phyloP scores from a whole-genome alignment of 2,888 invertebrate genomes.

The Sclerodermus sp. region DNA sequence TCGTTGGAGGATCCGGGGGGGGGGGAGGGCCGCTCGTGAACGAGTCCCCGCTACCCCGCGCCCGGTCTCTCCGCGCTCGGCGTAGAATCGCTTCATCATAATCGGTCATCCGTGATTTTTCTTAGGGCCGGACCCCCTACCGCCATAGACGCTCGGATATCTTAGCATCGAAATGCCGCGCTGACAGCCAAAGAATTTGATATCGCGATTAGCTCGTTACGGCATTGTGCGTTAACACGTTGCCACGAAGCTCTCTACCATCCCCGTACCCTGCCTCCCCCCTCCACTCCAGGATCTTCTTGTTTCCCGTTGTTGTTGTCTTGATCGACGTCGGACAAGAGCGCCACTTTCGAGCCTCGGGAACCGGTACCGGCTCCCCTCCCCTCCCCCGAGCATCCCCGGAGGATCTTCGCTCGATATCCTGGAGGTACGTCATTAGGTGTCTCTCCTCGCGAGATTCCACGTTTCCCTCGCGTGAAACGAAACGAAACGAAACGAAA shows the following conservation, averaged over 20 bases:
- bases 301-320: slow-evolving; percentile 8
- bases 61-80: slow-evolving; percentile 19
- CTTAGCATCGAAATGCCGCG: slow-evolving; percentile 53
- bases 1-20: no score
- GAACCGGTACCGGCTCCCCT: no score
- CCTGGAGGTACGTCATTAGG: no score
- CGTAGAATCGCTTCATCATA: slow-evolving; percentile 56
- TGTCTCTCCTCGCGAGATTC: no score
- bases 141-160: slow-evolving; percentile 47
- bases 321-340: no score
- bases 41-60: slow-evolving; percentile 14
- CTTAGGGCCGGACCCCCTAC: slow-evolving; percentile 42
- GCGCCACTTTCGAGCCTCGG: no score
- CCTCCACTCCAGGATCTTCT: neutral
- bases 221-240: slow-evolving; percentile 44
- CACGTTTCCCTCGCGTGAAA: no score
- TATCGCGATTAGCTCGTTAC: slow-evolving; percentile 56
- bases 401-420: no score
- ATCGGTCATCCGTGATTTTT: slow-evolving; percentile 55
- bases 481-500: no score
- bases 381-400: no score
- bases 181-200: slow-evolving; percentile 57
- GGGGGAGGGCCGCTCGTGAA: no score
- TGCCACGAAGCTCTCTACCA: slow-evolving; percentile 22
- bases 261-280: neutral